A percentile compares a stretch with the other conserved stretches of the same genome.
phyloP scores from a whole-genome alignment of 2,113 vertebrate species.

The Meriones unguiculatus region DNA sequence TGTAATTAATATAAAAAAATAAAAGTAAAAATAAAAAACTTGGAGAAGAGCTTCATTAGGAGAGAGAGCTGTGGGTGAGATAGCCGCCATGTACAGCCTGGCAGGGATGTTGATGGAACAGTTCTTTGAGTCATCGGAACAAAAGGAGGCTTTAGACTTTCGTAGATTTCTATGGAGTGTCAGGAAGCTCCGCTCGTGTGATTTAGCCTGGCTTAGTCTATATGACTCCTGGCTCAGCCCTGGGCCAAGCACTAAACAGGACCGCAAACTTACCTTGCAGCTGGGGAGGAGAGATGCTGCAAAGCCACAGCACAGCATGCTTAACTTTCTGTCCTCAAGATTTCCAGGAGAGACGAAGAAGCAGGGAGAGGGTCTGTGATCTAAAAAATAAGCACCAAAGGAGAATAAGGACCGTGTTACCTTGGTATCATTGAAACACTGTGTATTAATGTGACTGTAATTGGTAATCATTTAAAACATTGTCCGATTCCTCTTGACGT shows the following conservation, averaged over 20 bases:
- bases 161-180: not conserved
- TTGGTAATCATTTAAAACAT: slow-evolving; percentile 29
- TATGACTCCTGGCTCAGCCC: not conserved
- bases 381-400: not conserved
- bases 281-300: not conserved
- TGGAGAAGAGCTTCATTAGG: not conserved
- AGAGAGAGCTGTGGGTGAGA: not conserved
- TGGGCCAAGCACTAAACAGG: not conserved
- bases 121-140: not conserved
- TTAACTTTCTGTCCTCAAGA: not conserved
- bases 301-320: not conserved
- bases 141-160: not conserved
- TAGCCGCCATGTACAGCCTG: not conserved
- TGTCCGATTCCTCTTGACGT: slow-evolving; percentile 1
- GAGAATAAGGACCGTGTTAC: not conserved
- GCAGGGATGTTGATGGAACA: not conserved
- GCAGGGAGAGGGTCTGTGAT: not conserved
- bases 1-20: too few relatives aligned
- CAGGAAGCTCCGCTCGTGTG: too few relatives aligned
- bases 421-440: not conserved
- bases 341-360: not conserved
- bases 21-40: not conserved
- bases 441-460: not conserved
- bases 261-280: not conserved
- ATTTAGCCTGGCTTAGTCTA: not conserved